A percentile compares a stretch with the other conserved stretches of the same genome.
Conservation (phyloP, 2,888 invertebrate species). For the Coremacera marginata region DNA sequence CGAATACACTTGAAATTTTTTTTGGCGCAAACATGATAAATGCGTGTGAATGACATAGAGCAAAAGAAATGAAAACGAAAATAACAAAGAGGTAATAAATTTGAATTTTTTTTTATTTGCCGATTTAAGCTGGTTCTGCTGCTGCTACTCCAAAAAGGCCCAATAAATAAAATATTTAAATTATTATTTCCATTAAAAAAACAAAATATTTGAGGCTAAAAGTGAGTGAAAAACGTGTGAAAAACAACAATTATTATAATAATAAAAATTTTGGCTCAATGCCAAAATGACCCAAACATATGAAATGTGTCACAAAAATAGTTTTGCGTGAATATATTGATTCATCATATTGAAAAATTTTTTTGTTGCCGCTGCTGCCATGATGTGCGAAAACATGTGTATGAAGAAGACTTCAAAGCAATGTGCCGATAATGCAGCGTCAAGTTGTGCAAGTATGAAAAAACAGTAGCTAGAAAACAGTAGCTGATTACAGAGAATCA, state of each 20-base stretch:
- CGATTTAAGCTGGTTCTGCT: no score
- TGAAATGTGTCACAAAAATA: not conserved
- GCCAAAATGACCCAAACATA: no score
- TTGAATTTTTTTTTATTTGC: not conserved
- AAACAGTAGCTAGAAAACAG: no score
- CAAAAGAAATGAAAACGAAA: not conserved
- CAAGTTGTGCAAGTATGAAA: no score
- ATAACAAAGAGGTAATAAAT: not conserved
- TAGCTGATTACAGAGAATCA: no score
- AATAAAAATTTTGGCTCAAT: no score
- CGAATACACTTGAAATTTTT: not conserved
- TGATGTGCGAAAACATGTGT: not conserved
- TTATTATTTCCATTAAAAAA: no score
- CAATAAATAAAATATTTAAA: no score
- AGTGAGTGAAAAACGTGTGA: no score
- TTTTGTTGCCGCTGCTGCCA: not conserved
- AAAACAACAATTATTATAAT: no score
- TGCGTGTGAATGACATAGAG: not conserved
- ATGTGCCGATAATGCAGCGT: not conserved
- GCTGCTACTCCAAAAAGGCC: no score
- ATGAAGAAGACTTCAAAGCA: not conserved
- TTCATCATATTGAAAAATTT: not conserved
- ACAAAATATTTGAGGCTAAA: no score
- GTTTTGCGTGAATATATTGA: constrained; percentile 7
- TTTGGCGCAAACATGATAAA: not conserved